Base-by-base conservation (phyloP, 2,797 vertebrate species). In the Channallabes apus region DNA sequence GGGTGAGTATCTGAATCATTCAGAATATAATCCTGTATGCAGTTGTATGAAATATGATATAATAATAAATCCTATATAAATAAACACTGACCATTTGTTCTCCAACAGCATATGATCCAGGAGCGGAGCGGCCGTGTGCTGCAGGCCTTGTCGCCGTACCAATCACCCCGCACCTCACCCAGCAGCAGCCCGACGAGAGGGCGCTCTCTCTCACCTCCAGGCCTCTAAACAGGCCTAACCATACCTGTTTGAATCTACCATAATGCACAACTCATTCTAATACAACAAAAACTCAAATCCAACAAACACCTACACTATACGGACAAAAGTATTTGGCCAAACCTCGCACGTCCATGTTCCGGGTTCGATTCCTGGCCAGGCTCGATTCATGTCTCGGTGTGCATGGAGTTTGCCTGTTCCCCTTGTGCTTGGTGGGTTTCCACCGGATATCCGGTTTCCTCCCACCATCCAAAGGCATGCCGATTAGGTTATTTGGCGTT, bases 91-190 rank as follows among this genome's bases (percentile, higher is more conserved):
- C 61, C 41, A 68, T 8, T 32, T 41, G 41, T 38, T 22, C 38
- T 8, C 11, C n/a, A 75, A 14, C 90, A 99, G 96, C 97, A 97
- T 93, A 97, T 94, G 91, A 97, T 99, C 91, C 98, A 99, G 94
- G 98, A 99, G 90, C 92, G 95, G 38, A 97, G 98, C 0, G 97
- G 97, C 0, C 96, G 98, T 20, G 96, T 99, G 96, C 95, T 99
- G 6, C 98, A 99, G 94, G 97, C 97, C 14, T 93, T 99, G 79
- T 99, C 98, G 3, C 98, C 98, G 2, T 97, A 97, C 91, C 95
- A 97, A 87, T 97, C 96, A 51, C 96, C 96, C 0, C 95, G 94
- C 0, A 95, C 95, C 80, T 90, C 93, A 91, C 94, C 94, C 51
- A 96, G 96, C 24, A 94, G 94, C 1, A 96, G 95, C 75, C 96